Conservation (phyloP, 2,797 vertebrate species). For the Gallirallus australis region DNA sequence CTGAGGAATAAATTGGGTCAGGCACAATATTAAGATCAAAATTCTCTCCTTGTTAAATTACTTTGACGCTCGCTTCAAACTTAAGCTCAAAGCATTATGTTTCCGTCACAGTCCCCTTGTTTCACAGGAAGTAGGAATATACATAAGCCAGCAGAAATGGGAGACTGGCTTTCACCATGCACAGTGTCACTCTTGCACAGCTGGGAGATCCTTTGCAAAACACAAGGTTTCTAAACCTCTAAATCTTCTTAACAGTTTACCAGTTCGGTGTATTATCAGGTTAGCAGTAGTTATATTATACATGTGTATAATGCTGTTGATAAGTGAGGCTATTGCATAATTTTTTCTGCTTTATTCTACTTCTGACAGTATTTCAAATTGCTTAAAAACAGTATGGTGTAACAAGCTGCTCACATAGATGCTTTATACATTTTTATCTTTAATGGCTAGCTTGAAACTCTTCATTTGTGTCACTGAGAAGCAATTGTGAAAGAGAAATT, state of each 20-base stretch:
- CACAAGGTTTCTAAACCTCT: slow-evolving; percentile 17
- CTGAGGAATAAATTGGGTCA: slow-evolving; percentile 51
- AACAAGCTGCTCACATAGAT: neutral
- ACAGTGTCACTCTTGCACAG: neutral
- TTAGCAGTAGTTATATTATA: slow-evolving; percentile 2
- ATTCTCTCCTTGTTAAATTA: slow-evolving; percentile 63
- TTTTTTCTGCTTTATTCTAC: neutral
- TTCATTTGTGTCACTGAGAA: slow-evolving; percentile 41
- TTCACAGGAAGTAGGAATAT: slow-evolving; percentile 45
- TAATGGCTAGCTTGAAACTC: slow-evolving; percentile 48
- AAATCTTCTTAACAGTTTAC: slow-evolving; percentile 23
- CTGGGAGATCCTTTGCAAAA: slow-evolving; percentile 10
- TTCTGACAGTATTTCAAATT: slow-evolving; percentile 11
- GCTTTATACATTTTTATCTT: slow-evolving; percentile 37
- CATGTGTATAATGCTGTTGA: neutral
- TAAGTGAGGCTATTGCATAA: neutral
- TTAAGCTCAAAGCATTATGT: slow-evolving; percentile 67
- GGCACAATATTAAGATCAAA: slow-evolving; percentile 57
- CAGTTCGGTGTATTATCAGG: slow-evolving; percentile 4
- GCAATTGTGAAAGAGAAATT: slow-evolving; percentile 47
- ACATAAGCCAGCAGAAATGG: slow-evolving; percentile 56
- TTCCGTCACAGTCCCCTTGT: slow-evolving; percentile 64
- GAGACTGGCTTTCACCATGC: slow-evolving; percentile 38
- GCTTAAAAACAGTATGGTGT: neutral
- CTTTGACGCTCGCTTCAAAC: slow-evolving; percentile 57